Evolutionary conservation across 37 sponge, comb jelly and placozoan genomes (phyloP), one percentile per base, ranked within the genome.

Genomic region (Chondrosia reniformis): DNA sequence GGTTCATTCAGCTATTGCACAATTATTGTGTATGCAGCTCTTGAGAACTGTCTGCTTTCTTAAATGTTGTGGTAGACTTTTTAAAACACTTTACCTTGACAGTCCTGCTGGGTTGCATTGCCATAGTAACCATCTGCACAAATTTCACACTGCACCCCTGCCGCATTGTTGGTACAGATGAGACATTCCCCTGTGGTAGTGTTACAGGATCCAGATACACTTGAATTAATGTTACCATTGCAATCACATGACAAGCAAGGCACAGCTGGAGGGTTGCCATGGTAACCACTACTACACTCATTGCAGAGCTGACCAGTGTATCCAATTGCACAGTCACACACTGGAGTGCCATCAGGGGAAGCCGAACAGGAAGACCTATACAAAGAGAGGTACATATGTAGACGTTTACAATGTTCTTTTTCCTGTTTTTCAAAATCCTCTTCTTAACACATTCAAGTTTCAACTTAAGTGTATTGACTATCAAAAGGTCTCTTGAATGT

Each of bases 131-230:
- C 81, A 38, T 46, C 43, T 19, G 28, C 43, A 67, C 81, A 81
- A 10, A 0, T 3, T 24, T 84, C 84, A 55, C 84, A 84, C 72
- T 84, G 78, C 6, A 13, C 10, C 43, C 84, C 84, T 1, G 45
- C 69, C 28, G 78, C 30, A 45, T 84, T 84, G 37, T 84, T 71
- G 42, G 43, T 66, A 37, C 84, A 84, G 25, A 65, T 46, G 31
- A 77, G 62, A 55, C 84, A 84, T 43, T 63, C 57, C 13, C 84
- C 84, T 13, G 78, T 77, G n/a, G 17, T 58, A 0, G 15, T 30
- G 33, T 84, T 77, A 69, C 84, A 84, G 46, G 84, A 84, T 24
- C 79, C 78, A 30, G 78, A 73, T 0, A 42, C 46, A 44, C 45
- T 22, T 2, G 61, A 44, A 40, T 84, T 73, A 66, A 84, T 84